Evolutionary conservation across 2,888 invertebrate species (phyloP).

Genomic region (Ctena decussata): DNA sequence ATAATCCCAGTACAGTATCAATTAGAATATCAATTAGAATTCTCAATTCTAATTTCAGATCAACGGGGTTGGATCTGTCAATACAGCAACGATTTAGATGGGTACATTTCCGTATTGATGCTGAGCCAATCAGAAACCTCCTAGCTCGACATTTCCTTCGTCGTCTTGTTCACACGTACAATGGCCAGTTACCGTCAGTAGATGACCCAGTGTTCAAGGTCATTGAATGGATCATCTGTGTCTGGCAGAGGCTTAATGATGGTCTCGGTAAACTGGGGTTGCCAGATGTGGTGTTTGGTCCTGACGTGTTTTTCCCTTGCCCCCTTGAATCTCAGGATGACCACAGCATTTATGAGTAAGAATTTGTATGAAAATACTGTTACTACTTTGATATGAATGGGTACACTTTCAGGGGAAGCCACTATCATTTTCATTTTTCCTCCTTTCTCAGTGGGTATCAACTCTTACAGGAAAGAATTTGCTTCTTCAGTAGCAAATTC

Average conservation of each 20-base stretch:
- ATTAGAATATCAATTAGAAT: no score
- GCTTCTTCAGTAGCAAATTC: no score
- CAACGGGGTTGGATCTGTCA: slow-evolving; percentile 82
- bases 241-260: slow-evolving; percentile 85
- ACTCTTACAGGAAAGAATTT: no score
- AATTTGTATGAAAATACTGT: no score
- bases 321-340: slow-evolving; percentile 82
- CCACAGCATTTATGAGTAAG: slow-evolving; percentile 79
- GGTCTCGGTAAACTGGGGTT: slow-evolving; percentile 84
- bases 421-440: no score
- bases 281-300: slow-evolving; percentile 83
- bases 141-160: slow-evolving; percentile 83
- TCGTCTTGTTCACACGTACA: slow-evolving; percentile 77
- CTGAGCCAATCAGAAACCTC: slow-evolving; percentile 82
- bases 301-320: slow-evolving; percentile 83
- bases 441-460: no score
- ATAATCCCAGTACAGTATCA: no score
- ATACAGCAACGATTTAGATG: slow-evolving; percentile 85
- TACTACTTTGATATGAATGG: no score
- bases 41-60: slow-evolving; percentile 73
- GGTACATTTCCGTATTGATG: slow-evolving; percentile 85
- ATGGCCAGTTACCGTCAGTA: slow-evolving; percentile 73
- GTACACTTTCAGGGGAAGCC: no score
- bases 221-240: slow-evolving; percentile 84
- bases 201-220: slow-evolving; percentile 77